phyloP scores from a whole-genome alignment of 2,797 vertebrate species.

The Pyrocephalus nanus region DNA sequence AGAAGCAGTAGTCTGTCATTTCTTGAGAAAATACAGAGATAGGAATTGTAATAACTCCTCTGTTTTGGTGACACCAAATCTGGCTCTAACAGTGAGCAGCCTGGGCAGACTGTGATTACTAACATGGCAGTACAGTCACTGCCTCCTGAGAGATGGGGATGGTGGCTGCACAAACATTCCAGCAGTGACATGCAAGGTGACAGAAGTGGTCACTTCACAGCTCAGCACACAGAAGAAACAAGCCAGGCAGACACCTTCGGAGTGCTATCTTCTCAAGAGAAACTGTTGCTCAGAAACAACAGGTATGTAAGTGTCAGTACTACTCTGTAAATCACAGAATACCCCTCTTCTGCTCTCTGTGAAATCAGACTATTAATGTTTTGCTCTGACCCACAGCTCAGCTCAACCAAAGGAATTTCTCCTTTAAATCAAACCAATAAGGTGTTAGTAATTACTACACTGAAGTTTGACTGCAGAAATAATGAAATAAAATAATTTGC shows the following conservation, averaged over 20 bases:
- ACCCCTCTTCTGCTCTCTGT: not conserved
- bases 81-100: not conserved
- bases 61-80: not conserved
- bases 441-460: not conserved
- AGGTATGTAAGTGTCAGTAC: rapidly evolving
- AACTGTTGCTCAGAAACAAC: not conserved
- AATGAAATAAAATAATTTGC: not conserved
- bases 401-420: not conserved
- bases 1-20: not conserved
- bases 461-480: not conserved
- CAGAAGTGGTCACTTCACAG: not conserved
- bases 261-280: not conserved
- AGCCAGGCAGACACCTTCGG: not conserved
- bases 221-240: rapidly evolving
- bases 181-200: rapidly evolving
- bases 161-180: not conserved
- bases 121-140: not conserved
- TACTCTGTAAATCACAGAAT: not conserved
- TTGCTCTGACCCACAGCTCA: not conserved
- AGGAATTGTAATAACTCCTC: not conserved
- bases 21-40: not conserved
- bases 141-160: rapidly evolving
- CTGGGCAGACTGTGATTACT: not conserved
- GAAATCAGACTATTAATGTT: not conserved
- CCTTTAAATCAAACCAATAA: not conserved